These are phyloP conservation scores for Pseudolycoriella hygida DNA, from an alignment of 2,888 invertebrate genomes.

Conservation along the genomic window DNA sequence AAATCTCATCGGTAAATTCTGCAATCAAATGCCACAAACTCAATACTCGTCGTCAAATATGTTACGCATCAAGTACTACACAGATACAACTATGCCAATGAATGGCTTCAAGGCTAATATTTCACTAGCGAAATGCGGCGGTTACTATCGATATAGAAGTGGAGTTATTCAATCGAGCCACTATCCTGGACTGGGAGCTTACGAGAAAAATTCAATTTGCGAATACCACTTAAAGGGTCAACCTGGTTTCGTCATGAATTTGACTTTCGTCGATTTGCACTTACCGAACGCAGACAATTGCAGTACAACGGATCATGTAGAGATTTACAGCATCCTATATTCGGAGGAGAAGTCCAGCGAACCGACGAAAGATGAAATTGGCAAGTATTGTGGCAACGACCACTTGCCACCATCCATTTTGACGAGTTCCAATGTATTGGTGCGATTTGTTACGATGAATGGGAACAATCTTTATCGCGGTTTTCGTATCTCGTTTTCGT, in stretches of 20 bases:
- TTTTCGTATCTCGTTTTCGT: constrained; percentile 43
- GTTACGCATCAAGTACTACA: constrained; percentile 52
- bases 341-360: constrained; percentile 10
- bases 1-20: constrained; percentile 43
- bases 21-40: constrained; percentile 41
- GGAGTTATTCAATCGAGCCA: constrained; percentile 51
- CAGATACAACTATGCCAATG: constrained; percentile 46
- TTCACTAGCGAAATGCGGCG: constrained; percentile 41
- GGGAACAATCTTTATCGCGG: constrained; percentile 28
- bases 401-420: constrained; percentile 23
- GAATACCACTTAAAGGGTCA: constrained; percentile 49
- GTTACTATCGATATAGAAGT: constrained; percentile 39
- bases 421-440: constrained; percentile 33
- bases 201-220: constrained; percentile 43
- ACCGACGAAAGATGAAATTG: constrained; percentile 4
- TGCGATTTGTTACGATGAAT: constrained; percentile 33
- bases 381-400: constrained; percentile 25
- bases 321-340: neutral
- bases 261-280: constrained; percentile 26
- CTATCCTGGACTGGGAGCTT: constrained; percentile 37
- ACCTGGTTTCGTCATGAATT: constrained; percentile 28
- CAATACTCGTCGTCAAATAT: constrained; percentile 44
- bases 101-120: constrained; percentile 51
- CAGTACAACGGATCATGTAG: constrained; percentile 22
- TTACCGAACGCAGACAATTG: constrained; percentile 23